Evolutionary conservation across 2,113 vertebrate genomes (phyloP).

Genomic region (Platysteira castanea): DNA sequence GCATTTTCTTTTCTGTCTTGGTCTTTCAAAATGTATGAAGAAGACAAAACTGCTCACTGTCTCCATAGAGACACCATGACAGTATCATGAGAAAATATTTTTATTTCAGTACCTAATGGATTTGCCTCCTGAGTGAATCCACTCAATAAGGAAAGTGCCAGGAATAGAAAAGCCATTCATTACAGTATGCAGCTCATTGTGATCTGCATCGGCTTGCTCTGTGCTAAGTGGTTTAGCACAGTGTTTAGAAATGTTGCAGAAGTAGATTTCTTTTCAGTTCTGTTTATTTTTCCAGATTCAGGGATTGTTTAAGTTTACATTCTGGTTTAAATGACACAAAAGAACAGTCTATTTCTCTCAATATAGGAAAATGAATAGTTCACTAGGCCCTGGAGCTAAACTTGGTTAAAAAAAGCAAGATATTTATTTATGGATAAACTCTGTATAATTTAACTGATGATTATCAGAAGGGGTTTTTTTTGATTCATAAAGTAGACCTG

Average conservation of each 20-base stretch:
- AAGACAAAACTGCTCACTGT: constrained; percentile 12
- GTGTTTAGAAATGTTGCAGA: constrained; percentile 6
- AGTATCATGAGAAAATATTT: constrained; percentile 50
- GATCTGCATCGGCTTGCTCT: background rate
- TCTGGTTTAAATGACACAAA: background rate
- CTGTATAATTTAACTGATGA: background rate
- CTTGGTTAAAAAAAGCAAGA: background rate
- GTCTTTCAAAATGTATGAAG: background rate
- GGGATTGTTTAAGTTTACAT: background rate
- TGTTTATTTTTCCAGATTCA: background rate
- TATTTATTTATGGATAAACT: background rate
- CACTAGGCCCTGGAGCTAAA: background rate
- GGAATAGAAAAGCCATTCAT: constrained; percentile 42
- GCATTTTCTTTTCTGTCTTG: background rate
- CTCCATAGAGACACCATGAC: constrained; percentile 45
- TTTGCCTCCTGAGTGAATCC: constrained; percentile 52
- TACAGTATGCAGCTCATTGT: background rate
- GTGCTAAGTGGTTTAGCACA: background rate
- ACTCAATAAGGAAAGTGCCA: constrained; percentile 34
- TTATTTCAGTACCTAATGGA: constrained; percentile 36
- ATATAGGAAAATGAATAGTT: background rate
- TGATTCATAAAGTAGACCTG: background rate
- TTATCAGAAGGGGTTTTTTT: background rate
- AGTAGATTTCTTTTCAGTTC: background rate
- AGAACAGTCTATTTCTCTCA: background rate